Evolutionary conservation across 2,113 vertebrate species (phyloP), one percentile per base, ranked within the genome.

Genomic region (Corydoras sp.): DNA sequence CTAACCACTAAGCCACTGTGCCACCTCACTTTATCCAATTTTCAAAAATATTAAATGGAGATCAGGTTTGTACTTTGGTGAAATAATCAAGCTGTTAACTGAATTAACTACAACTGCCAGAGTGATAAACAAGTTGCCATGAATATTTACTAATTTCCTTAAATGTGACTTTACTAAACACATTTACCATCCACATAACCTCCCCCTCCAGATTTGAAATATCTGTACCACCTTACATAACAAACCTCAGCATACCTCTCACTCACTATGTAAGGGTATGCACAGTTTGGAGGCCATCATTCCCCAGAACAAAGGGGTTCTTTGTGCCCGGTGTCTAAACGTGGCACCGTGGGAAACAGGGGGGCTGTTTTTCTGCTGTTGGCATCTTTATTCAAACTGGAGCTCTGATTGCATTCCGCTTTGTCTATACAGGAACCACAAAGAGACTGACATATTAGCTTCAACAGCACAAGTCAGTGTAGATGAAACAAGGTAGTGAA

Each of bases 321-420:
- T 69, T 80, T 73, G 74, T 69, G 30, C 53, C 51, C 51, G 14
- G 5, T 51, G 58, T 55, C 65, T 50, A 59, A 15, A 58, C 58
- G 65, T 3, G 58, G 51, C 79, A 70, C 73, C 31, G 69, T 71
- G 74, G 79, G 73, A 70, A 78, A 55, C 58, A 69, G 72, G 71
- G 31, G 60, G 24, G 56, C 11, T 53, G 58, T 74, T 68, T 74
- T 63, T 48, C 68, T 61, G 35, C 35, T 55, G 32, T 65, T 63
- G 58, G 72, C 63, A 74, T 55, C 65, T 56, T 61, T 32, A 35
- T 29, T n/a, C 18, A 59, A n/a, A 13, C 54, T n/a, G 54, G 14
- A 56, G 3, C 54, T n/a, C 54, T 7, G n/a, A n/a, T 56, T 13
- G 54, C 12, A n/a, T 56, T 56, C 54, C 4, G n/a, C 54, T 56